A percentile compares a stretch with the other conserved stretches of the same genome.
Evolutionary conservation across 2,888 invertebrate species (phyloP).

Genomic region (Suillia variegata): DNA sequence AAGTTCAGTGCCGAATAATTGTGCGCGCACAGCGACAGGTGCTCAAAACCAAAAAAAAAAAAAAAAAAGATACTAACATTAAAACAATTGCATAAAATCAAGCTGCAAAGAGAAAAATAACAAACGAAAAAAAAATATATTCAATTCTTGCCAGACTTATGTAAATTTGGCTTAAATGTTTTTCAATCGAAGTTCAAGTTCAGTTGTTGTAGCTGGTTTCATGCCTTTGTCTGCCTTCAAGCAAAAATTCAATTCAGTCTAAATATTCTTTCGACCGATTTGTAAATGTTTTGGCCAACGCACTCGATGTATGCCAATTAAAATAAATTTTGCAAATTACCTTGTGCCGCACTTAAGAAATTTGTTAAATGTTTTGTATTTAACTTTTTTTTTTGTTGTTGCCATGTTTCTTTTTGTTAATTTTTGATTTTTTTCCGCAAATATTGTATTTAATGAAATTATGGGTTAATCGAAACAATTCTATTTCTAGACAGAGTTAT

Average conservation of each 20-base stretch:
- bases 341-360: slow-evolving; percentile 42
- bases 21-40: too few species aligned
- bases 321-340: slow-evolving; percentile 41
- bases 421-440: not conserved
- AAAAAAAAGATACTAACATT: too few species aligned
- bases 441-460: not conserved
- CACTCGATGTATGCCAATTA: slow-evolving; percentile 48
- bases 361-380: too few species aligned
- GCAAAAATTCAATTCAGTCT: not conserved
- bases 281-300: slow-evolving; percentile 25
- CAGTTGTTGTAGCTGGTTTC: too few species aligned
- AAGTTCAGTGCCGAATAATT: not conserved
- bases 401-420: not conserved
- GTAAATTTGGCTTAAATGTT: not conserved
- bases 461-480: not conserved
- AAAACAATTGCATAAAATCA: too few species aligned
- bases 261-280: not conserved
- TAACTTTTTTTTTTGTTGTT: not conserved
- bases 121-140: not conserved
- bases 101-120: not conserved
- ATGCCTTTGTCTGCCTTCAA: not conserved
- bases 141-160: not conserved
- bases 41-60: too few species aligned
- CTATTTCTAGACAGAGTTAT: not conserved
- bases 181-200: not conserved